Evolutionary conservation across 2,888 invertebrate genomes (phyloP).

Genomic region (Metallyticus violacea): DNA sequence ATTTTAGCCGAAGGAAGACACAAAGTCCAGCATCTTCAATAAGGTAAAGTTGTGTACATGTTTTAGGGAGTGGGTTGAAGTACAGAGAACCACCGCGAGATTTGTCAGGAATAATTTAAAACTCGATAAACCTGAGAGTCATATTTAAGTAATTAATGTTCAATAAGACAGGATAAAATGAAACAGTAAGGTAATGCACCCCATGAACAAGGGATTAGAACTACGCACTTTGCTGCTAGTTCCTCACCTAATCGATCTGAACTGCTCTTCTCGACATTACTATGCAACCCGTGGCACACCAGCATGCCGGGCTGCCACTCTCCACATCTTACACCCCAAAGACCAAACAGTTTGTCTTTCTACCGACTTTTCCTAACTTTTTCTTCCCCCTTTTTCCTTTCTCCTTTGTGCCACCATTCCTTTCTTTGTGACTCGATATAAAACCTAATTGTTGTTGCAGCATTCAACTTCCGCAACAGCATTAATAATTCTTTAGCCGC

Average conservation of each 20-base stretch:
- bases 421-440: not conserved
- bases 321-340: not conserved
- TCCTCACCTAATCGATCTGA: not conserved
- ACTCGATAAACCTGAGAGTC: not conserved
- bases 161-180: not conserved
- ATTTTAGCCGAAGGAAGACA: too few relatives aligned
- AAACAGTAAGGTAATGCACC: too few relatives aligned
- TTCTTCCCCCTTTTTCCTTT: not conserved
- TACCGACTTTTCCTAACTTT: not conserved
- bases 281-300: conserved; percentile 13
- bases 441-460: not conserved
- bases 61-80: too few relatives aligned
- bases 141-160: not conserved
- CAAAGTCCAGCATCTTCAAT: too few relatives aligned
- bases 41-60: too few relatives aligned
- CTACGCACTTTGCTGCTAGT: not conserved
- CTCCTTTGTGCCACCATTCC: not conserved
- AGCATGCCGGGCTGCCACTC: not conserved
- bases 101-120: not conserved
- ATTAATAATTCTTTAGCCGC: too few relatives aligned
- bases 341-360: conserved; percentile 15
- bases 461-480: not conserved
- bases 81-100: too few relatives aligned
- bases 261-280: not conserved
- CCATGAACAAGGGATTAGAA: not conserved